Evolutionary conservation across 1,140 invertebrate species (phyloP).

Genomic region (Zophobas morio): DNA sequence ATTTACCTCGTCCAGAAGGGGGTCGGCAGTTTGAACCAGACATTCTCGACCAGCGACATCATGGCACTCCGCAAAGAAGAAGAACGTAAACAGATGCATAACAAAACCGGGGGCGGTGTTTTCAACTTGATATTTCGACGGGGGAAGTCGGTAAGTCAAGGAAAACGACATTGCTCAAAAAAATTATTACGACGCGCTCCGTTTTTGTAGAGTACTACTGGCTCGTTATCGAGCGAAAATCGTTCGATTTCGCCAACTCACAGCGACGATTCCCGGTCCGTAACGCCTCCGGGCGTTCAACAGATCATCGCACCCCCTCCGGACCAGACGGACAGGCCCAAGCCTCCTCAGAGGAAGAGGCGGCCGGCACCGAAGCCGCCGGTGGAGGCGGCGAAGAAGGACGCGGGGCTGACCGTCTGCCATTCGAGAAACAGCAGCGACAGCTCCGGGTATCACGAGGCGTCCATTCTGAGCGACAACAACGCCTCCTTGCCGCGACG

Average conservation of each 20-base stretch:
- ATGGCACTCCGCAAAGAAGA: conserved; percentile 75
- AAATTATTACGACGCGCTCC: neutral
- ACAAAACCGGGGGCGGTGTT: conserved; percentile 68
- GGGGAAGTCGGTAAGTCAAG: conserved; percentile 63
- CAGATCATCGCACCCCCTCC: conserved; percentile 49
- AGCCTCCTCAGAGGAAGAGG: conserved; percentile 71
- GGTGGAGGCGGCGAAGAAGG: conserved; percentile 49
- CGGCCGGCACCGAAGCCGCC: conserved; percentile 76
- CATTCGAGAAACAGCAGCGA: conserved; percentile 84
- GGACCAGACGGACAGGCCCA: conserved; percentile 67
- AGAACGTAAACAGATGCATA: conserved; percentile 70
- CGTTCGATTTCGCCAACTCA: conserved; percentile 65
- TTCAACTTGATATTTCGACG: conserved; percentile 72
- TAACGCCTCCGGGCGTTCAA: conserved; percentile 62
- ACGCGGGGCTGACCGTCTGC: conserved; percentile 69
- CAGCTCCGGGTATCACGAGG: conserved; percentile 83
- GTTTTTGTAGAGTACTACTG: conserved; percentile 62
- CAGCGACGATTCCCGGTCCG: conserved; percentile 65
- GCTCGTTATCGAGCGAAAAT: conserved; percentile 65
- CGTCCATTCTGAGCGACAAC: conserved; percentile 78
- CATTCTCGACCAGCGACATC: conserved; percentile 76
- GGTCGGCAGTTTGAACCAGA: conserved; percentile 68
- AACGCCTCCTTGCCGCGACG: conserved; percentile 67
- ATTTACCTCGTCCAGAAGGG: conserved; percentile 75
- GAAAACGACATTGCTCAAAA: conserved; percentile 1